phyloP scores from a whole-genome alignment of 2,113 vertebrate species.

The Hippopotamus amphibius region DNA sequence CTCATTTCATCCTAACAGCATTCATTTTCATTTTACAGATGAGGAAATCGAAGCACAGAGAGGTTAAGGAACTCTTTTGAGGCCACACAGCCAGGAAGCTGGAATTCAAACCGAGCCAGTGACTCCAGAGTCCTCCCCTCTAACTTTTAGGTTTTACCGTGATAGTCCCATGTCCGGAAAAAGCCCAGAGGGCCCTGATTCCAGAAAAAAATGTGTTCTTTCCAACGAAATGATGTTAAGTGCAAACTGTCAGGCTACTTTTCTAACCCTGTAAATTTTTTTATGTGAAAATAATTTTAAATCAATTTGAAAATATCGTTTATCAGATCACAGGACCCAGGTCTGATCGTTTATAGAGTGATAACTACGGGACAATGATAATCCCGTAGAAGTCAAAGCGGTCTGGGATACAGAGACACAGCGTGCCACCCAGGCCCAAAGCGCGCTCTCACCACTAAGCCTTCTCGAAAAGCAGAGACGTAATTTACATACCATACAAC shows the following conservation, averaged over 20 bases:
- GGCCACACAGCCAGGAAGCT: not conserved
- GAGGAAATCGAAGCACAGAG: not conserved
- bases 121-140: not conserved
- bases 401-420: not conserved
- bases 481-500: not conserved
- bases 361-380: fast-evolving
- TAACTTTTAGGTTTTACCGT: too few species aligned
- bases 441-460: fast-evolving
- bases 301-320: not conserved
- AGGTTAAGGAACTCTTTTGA: not conserved
- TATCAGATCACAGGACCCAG: not conserved
- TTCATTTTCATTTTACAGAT: not conserved
- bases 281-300: not conserved
- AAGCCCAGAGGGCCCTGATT: not conserved
- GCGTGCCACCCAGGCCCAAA: not conserved
- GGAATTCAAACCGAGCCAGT: not conserved
- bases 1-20: not conserved
- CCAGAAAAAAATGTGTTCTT: not conserved
- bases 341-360: fast-evolving
- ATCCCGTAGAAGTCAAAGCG: not conserved
- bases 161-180: not conserved
- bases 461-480: not conserved
- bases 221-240: not conserved
- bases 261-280: not conserved
- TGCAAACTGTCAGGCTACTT: not conserved